A percentile compares a stretch with the other conserved stretches of the same genome.
Conservation (phyloP, 2,113 vertebrate genomes). For the Peromyscus leucopus region DNA sequence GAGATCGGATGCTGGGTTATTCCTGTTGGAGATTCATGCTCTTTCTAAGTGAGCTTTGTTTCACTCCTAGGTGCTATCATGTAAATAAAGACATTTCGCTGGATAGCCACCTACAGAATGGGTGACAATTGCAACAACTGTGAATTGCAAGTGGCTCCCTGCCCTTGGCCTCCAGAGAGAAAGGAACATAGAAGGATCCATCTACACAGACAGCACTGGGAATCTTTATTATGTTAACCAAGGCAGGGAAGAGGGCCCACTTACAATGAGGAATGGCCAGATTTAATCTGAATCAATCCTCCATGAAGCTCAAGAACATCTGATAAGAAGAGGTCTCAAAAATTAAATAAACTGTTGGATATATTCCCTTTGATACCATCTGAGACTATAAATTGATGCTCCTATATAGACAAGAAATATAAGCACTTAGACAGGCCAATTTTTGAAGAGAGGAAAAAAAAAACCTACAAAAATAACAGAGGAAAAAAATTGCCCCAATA, state of each 20-base stretch:
- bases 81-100: neutral
- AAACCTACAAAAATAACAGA: neutral
- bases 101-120: neutral
- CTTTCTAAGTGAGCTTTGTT: slow-evolving; percentile 9
- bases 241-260: neutral
- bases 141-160: neutral
- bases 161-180: neutral
- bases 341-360: slow-evolving; percentile 65
- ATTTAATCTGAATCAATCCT: slow-evolving; percentile 36
- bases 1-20: neutral
- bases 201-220: neutral
- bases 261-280: slow-evolving; percentile 20
- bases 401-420: slow-evolving; percentile 65
- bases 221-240: slow-evolving; percentile 49
- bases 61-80: neutral
- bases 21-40: neutral
- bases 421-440: slow-evolving; percentile 70
- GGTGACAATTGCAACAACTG: neutral
- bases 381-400: slow-evolving; percentile 58
- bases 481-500: slow-evolving; percentile 48
- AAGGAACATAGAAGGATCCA: neutral
- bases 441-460: slow-evolving; percentile 60
- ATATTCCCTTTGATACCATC: slow-evolving; percentile 66
- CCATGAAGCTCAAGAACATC: slow-evolving; percentile 53
- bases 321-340: slow-evolving; percentile 71